These are phyloP conservation scores for Geophilus truncorum DNA, from an alignment of 2,888 invertebrate genomes.

Conservation along the genomic window DNA sequence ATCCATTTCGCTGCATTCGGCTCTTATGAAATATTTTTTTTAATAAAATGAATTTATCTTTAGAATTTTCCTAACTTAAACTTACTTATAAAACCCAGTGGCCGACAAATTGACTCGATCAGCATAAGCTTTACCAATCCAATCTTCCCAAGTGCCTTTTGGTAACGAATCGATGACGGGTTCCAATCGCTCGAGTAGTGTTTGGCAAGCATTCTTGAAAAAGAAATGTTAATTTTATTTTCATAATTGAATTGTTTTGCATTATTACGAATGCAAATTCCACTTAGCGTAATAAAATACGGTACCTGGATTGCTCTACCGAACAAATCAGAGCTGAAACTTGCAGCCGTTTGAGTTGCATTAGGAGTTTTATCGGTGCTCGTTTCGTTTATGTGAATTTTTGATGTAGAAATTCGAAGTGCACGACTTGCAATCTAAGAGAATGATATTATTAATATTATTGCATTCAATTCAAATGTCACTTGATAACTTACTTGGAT, in stretches of 20 bases:
- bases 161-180: slow-evolving; percentile 71
- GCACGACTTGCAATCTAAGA: slow-evolving; percentile 65
- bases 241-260: too few relatives aligned
- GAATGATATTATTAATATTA: neutral
- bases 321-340: slow-evolving; percentile 80
- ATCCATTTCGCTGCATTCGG: slow-evolving; percentile 44
- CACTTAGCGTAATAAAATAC: too few relatives aligned
- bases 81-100: slow-evolving; percentile 66
- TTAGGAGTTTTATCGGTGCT: slow-evolving; percentile 88
- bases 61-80: too few relatives aligned
- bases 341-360: slow-evolving; percentile 82
- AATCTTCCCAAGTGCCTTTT: slow-evolving; percentile 73
- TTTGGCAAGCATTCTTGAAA: slow-evolving; percentile 68
- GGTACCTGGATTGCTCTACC: slow-evolving; percentile 79
- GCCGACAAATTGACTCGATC: slow-evolving; percentile 73
- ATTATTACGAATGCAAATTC: too few relatives aligned
- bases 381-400: slow-evolving; percentile 76
- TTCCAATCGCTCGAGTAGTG: slow-evolving; percentile 64
- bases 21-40: neutral
- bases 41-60: neutral
- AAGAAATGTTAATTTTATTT: neutral
- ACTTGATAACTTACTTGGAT: slow-evolving; percentile 58
- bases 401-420: slow-evolving; percentile 63
- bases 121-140: slow-evolving; percentile 71
- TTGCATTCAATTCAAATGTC: neutral